Base-by-base conservation (phyloP, 2,888 invertebrate species). In the Drosophila testacea region DNA sequence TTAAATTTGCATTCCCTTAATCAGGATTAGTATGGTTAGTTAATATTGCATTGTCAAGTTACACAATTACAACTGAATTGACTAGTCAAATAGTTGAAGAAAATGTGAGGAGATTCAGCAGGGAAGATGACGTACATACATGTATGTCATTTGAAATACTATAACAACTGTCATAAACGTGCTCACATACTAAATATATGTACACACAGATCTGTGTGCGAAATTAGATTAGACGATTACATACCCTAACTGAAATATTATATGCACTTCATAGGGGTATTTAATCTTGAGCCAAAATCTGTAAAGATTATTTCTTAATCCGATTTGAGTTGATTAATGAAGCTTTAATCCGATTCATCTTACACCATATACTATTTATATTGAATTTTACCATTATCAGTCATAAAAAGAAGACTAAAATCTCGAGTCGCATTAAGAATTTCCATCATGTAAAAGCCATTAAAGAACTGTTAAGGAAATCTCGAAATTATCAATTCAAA, bases 1-100 rank as follows among this genome's bases (percentile, higher is more conserved):
- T 39, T 11, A n/a, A 30, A 59, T 57, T 56, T 56, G 32, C 16
- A 30, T 39, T 39, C 6, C 4, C 27, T 38, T 36, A 32, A 48
- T 32, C 22, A 22, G 3, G 48, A 5, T 10, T 5, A 10, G 13
- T n/a, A 13, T 52, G 13, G 16, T 16, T 22, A 22, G 22, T 22
- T 22, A 22, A 16, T 16, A 16, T 16, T 16, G 3, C 28, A 63
- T 48, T 10, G 38, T 10, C 48, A 34, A 34, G 16, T 47, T 57
- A 57, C 41, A 41, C 54, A 71, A 56, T 47, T 42, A 9, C 13
- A 39, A 32, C 13, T 48, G 28, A 47, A 36, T 39, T 16, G 27
- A 55, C 41, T 41, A 54, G 41, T 54, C 39, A 9, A 22, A 55
- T 27, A 38, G 13, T 28, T 36, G 50, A 6, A 10, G 34, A 6